phyloP scores from a whole-genome alignment of 1,140 invertebrate genomes.

The Lepidostoma basale region DNA sequence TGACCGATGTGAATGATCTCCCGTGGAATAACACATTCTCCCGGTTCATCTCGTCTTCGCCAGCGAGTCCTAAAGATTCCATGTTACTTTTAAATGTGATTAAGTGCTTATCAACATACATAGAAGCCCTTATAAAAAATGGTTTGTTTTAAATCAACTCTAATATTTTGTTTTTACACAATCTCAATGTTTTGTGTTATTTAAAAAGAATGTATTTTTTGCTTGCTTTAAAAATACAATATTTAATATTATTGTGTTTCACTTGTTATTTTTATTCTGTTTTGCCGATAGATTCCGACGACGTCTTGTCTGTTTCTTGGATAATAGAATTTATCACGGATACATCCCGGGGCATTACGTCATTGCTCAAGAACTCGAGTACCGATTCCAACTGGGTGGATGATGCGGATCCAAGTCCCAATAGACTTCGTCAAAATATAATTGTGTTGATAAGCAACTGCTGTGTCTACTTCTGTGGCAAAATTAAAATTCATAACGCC shows the following conservation, averaged over 20 bases:
- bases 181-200: no score
- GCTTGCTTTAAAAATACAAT: no score
- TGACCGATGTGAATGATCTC: conserved; percentile 55
- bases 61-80: conserved; percentile 65
- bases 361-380: conserved; percentile 27
- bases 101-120: conserved; percentile 60
- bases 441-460: conserved; percentile 27
- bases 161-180: no score
- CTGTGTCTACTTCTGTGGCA: conserved; percentile 9
- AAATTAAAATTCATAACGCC: neutral
- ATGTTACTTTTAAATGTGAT: conserved; percentile 62
- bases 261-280: no score
- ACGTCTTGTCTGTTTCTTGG: conserved; percentile 17
- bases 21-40: conserved; percentile 65
- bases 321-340: conserved; percentile 36
- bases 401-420: conserved; percentile 13
- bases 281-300: no score
- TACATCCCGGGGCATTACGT: conserved; percentile 31
- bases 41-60: conserved; percentile 65
- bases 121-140: conserved; percentile 16
- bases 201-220: no score
- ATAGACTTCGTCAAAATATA: conserved; percentile 14
- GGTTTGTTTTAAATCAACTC: conserved; percentile 12
- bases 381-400: conserved; percentile 24
- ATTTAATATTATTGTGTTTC: no score